Conservation (phyloP, 2,797 vertebrate species). For the Oreochromis mossambicus region DNA sequence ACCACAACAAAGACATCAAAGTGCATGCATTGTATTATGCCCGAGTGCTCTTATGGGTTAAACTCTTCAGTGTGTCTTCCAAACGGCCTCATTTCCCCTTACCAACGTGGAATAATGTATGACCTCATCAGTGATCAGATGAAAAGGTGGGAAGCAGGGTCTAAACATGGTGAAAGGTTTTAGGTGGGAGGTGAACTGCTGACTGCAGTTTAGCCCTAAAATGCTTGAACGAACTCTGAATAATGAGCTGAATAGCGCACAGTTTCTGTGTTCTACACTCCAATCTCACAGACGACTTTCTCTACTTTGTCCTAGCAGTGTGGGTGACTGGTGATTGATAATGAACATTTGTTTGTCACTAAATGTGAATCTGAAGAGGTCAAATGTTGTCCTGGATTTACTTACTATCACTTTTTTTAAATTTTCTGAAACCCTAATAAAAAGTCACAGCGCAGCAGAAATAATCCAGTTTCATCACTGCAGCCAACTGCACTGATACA, state of each 20-base stretch:
- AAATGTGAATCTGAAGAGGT: not conserved
- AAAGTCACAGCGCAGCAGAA: not conserved
- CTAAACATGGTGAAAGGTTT: conserved; percentile 8
- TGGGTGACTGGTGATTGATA: not conserved
- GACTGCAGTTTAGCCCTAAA: conserved; percentile 14
- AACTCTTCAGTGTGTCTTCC: conserved; percentile 44
- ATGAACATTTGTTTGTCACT: not conserved
- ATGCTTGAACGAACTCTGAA: conserved; percentile 2
- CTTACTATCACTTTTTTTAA: no score
- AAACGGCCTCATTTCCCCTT: conserved; percentile 35
- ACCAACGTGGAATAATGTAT: conserved; percentile 6
- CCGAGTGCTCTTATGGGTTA: conserved; percentile 39
- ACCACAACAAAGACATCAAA: conserved; percentile 73
- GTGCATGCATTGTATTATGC: conserved; percentile 44
- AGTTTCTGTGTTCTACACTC: not conserved
- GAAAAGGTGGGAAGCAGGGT: conserved; percentile 9
- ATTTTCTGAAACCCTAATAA: not conserved
- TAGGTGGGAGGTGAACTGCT: conserved; percentile 10
- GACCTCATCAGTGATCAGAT: conserved; percentile 44
- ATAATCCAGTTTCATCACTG: not conserved
- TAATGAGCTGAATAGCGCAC: not conserved
- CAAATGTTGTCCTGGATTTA: not conserved
- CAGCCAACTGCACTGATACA: not conserved
- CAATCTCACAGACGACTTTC: not conserved
- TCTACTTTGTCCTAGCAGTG: not conserved